Base-by-base conservation (phyloP, 2,888 invertebrate genomes). In the Lithophane leautieri region DNA sequence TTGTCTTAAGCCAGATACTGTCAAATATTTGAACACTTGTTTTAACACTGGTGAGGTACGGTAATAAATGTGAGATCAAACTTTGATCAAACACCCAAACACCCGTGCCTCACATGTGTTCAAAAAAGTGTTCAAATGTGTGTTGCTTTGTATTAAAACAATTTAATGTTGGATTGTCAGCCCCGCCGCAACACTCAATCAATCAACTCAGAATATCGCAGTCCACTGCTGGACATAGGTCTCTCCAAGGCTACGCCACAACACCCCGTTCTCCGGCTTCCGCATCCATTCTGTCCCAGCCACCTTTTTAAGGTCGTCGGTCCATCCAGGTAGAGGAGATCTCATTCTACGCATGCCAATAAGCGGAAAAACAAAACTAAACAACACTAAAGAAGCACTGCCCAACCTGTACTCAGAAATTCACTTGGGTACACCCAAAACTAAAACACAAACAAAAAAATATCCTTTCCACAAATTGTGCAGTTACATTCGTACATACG, bases 391-490 rank as follows among this genome's bases (percentile, higher is more conserved):
- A 63, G 2, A 25, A 63, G 22, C 19, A 28, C 14, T n/a, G 25
- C 4, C 16, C 19, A 58, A 14, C 2, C 42, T 2, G 34, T 22
- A 58, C 19, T n/a, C 25, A 40, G 8, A 54, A 52, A 78, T 78
- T 44, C 78, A 79, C 63, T 63, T 65, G 25, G n/a, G 6, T n/a
- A 2, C 14, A 70, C 54, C 56, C 14, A 47, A 60, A 68, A 84
- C 66, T 58, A 73, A 61, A 70, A 60, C 19, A 11, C 16, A 16
- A 40, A 34, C 1, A 58, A 63, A 82, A 56, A 83, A 79, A 71
- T 71, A 71, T 70, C 47, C 14, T 34, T 42, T 40, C 60, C 76
- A 74, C 81, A 81, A 81, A 81, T 81, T 69, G 68, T 82, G 61
- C 78, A 65, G 70, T 76, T n/a, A 82, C 61, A 77, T 66, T 71